Evolutionary conservation across 2,797 vertebrate species (phyloP), one percentile per base, ranked within the genome.

Genomic region (Cephalopachus bancanus): DNA sequence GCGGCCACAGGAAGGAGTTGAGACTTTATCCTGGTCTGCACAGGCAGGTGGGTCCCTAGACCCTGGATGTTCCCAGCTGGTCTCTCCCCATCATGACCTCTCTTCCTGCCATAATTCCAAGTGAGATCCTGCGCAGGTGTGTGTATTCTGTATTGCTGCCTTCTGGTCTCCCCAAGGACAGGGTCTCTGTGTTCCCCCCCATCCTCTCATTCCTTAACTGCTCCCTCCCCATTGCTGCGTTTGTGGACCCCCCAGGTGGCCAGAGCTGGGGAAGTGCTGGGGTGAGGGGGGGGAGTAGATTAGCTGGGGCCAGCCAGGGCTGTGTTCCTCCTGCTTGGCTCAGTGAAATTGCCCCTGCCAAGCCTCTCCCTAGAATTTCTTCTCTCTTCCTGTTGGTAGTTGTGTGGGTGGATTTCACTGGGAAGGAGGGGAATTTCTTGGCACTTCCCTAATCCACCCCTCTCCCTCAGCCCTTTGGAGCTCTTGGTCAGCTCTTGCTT

Each of bases 351-450:
- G 89, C 60, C 0, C 0, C 78, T 97, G 91, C 86, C 83, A 64
- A 91, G 80, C 95, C 88, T 96, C 60, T 11, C 79, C 80, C 55
- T 95, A 59, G 74, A 51, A 55, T 83, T 37, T 72, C 83, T 59
- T 89, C 62, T 64, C 37, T 26, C 87, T 93, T 91, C 76, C 83
- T 94, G 1, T 96, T 87, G 49, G 71, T 89, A 49, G 85, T 3
- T 89, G 28, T 69, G 76, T 90, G n/a, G 0, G 20, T 95, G 71
- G 83, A 91, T 94, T 94, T 92, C 67, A 49, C 79, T 1, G 3
- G 83, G 83, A 97, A 12, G 94, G 57, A 71, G 60, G 37, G 89
- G 91, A 0, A 0, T 92, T 95, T 94, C 85, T 67, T 72, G 86
- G 53, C 91, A 65, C 69, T 57, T 97, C 78, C n/a, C 24, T 7